Percentiles rank a stretch among this genome's conserved stretches.
phyloP scores from a whole-genome alignment of 1,140 invertebrate genomes.

The Sminthurinus signatus region DNA sequence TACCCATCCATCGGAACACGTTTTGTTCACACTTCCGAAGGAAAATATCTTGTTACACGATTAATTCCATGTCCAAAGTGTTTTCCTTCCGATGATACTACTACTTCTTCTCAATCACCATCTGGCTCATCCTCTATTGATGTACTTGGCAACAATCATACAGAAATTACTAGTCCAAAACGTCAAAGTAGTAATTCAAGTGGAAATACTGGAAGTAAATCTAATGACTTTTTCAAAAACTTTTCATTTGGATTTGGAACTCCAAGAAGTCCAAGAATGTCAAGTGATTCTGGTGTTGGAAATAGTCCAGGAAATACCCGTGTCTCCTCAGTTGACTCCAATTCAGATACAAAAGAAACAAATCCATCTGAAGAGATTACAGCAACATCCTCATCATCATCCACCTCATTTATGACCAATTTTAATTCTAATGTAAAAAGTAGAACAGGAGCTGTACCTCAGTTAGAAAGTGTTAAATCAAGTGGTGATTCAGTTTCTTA shows the following conservation, averaged over 20 bases:
- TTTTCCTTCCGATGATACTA: constrained; percentile 46
- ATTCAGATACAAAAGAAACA: constrained; percentile 28
- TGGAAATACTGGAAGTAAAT: no score
- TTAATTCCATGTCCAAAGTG: constrained; percentile 87
- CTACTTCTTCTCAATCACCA: background rate
- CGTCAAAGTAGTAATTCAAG: background rate
- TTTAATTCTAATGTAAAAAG: constrained; percentile 20
- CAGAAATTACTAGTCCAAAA: background rate
- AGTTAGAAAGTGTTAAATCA: background rate
- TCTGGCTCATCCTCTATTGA: background rate
- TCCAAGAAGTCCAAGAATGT: constrained; percentile 35
- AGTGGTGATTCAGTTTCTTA: constrained; percentile 14
- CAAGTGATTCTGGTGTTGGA: constrained; percentile 39
- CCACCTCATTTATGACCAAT: background rate
- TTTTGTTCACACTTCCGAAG: constrained; percentile 96
- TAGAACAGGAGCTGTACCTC: constrained; percentile 19
- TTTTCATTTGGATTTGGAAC: constrained; percentile 23
- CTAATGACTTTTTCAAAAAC: constrained; percentile 22
- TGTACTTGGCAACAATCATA: background rate
- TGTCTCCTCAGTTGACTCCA: constrained; percentile 34
- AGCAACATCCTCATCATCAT: no score
- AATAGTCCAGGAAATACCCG: constrained; percentile 31
- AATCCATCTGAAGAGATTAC: background rate
- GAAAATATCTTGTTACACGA: constrained; percentile 89
- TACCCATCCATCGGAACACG: constrained; percentile 90